Base-by-base conservation (phyloP, 2,888 invertebrate genomes). In the Cosmorhoe ocellata region DNA sequence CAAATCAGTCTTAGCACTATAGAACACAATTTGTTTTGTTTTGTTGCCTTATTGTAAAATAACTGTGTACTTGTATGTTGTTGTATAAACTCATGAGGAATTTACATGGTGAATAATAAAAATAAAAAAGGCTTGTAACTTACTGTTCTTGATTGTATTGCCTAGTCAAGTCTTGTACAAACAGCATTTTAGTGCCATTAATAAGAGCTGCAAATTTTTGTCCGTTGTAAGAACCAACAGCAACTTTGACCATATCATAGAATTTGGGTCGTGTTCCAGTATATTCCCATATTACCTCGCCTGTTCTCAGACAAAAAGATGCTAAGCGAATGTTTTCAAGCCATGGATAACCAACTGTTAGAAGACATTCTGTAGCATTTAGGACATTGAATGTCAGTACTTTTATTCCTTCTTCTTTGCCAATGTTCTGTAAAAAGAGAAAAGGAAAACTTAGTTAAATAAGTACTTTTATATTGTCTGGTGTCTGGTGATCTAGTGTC, bases 171-270 rank as follows among this genome's bases (percentile, higher is more conserved):
- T 88, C 84, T 60, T 88, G 90, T 30, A 90, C 72, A 42, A 66
- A 79, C 13, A 91, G 59, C 41, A 46, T 66, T 58, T 73, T 78
- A 0, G 83, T 79, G 26, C 86, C 89, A 70, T 89, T 88, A 13
- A 72, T 68, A 12, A 90, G 64, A 8, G 88, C 90, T 33, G 81
- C 90, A 78, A 79, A 85, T 63, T 71, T 74, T 11, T 84, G 80
- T 14, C 79, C 78, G 39, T 82, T 71, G 48, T 76, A 84, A 67
- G 74, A 74, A 5, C 90, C 90, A n/a, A 90, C 51, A 0, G 87
- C 74, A 0, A 88, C 82, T 43, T 71, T 67, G 7, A 87, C 59
- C 58, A 87, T 57, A 3, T 72, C 67, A 53, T 58, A 65, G 52
- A 69, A 71, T 59, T 30, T 58, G 3, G 62, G 52, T 3, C 26